phyloP scores from a whole-genome alignment of 1,140 invertebrate genomes.

The Neoseiulus cucumeris region DNA sequence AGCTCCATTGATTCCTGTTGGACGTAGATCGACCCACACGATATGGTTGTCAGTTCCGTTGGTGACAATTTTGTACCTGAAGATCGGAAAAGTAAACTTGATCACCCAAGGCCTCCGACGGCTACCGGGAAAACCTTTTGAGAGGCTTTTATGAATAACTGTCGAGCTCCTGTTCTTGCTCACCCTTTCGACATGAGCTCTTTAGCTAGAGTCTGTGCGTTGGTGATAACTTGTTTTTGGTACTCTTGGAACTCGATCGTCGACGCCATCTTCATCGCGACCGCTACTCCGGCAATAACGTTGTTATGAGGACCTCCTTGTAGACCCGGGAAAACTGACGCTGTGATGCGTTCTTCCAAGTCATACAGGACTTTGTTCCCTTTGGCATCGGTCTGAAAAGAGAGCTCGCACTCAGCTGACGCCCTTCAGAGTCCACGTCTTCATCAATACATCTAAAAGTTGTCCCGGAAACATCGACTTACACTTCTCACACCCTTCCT shows the following conservation, averaged over 20 bases:
- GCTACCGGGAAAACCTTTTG: background rate
- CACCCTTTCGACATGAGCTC: constrained; percentile 27
- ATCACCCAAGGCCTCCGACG: background rate
- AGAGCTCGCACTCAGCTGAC: constrained; percentile 12
- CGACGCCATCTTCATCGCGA: constrained; percentile 36
- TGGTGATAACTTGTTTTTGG: constrained; percentile 34
- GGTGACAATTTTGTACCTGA: constrained; percentile 14
- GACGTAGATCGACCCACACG: constrained; percentile 49
- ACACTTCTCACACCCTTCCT: constrained; percentile 31
- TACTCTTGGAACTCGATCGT: constrained; percentile 37
- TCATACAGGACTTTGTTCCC: constrained; percentile 41
- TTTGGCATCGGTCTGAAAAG: constrained; percentile 25
- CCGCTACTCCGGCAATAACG: constrained; percentile 40
- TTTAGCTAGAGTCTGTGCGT: constrained; percentile 31
- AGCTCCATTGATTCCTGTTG: constrained; percentile 53
- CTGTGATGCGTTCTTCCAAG: constrained; percentile 40
- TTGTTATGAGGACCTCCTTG: constrained; percentile 52
- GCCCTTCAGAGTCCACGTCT: constrained; percentile 22
- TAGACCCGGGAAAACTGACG: constrained; percentile 45
- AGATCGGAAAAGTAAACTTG: constrained; percentile 13
- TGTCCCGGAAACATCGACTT: constrained; percentile 17
- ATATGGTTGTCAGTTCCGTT: constrained; percentile 41
- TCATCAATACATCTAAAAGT: background rate
- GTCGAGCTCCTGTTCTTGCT: background rate
- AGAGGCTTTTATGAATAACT: background rate